A percentile compares a stretch with the other conserved stretches of the same genome.
Evolutionary conservation across 2,888 invertebrate genomes (phyloP).

Genomic region (Hoplodrina ambigua): DNA sequence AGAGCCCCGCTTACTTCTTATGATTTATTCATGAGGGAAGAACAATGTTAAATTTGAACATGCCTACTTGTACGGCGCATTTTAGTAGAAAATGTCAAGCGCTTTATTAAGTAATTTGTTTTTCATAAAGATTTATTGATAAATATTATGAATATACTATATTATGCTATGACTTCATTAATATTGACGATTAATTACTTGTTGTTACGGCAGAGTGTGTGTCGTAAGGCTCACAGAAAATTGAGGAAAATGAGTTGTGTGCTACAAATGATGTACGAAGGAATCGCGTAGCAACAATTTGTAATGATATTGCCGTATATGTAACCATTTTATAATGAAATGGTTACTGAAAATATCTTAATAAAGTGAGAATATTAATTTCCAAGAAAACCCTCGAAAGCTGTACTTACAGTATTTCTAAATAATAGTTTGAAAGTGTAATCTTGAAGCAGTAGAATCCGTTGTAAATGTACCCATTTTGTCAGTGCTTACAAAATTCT

Average conservation of each 20-base stretch:
- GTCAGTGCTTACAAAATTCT: constrained; percentile 69
- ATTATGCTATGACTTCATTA: constrained; percentile 62
- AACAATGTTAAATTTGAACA: constrained; percentile 87
- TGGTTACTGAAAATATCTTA: background rate
- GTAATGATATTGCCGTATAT: background rate
- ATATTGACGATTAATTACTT: constrained; percentile 34
- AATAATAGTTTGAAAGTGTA: constrained; percentile 59
- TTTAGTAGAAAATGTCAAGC: constrained; percentile 82
- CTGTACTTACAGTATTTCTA: constrained; percentile 3
- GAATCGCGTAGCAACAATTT: background rate
- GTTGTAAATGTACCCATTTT: constrained; percentile 65
- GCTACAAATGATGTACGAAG: background rate
- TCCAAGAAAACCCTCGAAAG: background rate
- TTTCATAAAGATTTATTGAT: constrained; percentile 73
- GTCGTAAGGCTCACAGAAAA: constrained; percentile 11
- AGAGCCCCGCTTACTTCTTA: constrained; percentile 87
- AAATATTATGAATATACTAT: constrained; percentile 61
- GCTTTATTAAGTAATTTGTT: constrained; percentile 85
- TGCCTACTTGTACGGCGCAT: constrained; percentile 81
- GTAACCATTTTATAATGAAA: background rate
- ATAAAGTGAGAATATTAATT: background rate
- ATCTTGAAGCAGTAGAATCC: constrained; percentile 45
- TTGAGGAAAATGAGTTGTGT: constrained; percentile 20
- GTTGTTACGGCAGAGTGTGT: background rate
- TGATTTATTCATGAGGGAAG: constrained; percentile 89